These are phyloP conservation scores for Aporophyla lueneburgensis DNA, from an alignment of 2,888 invertebrate genomes.

Conservation along the genomic window DNA sequence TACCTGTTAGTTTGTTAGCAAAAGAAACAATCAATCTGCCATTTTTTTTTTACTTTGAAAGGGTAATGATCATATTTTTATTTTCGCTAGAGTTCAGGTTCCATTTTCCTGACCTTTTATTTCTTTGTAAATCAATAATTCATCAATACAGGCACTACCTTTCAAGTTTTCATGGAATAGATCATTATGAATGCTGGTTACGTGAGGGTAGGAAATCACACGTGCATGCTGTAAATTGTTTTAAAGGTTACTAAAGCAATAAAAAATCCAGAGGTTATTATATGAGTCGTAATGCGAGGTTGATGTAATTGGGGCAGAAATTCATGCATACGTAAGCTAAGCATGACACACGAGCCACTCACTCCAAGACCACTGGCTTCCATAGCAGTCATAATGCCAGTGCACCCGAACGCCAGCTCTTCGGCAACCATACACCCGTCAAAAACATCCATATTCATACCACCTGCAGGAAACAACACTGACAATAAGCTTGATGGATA, in stretches of 20 bases:
- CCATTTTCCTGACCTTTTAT: not conserved
- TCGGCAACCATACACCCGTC: constrained; percentile 96
- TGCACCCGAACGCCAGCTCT: constrained; percentile 97
- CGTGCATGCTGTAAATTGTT: not conserved
- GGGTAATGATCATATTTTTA: not conserved
- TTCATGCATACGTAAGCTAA: constrained; percentile 43
- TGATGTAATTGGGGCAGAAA: not conserved
- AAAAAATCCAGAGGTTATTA: not conserved
- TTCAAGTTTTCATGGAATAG: constrained; percentile 58
- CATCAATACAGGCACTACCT: constrained; percentile 23
- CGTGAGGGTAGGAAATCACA: not conserved
- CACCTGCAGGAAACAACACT: constrained; percentile 91
- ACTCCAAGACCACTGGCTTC: constrained; percentile 96
- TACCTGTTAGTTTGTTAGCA: constrained; percentile 25
- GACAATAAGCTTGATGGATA: constrained; percentile 39
- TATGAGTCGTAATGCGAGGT: not conserved
- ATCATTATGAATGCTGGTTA: constrained; percentile 20
- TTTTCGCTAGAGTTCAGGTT: not conserved
- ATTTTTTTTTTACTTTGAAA: constrained; percentile 29
- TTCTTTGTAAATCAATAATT: not conserved
- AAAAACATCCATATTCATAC: constrained; percentile 93
- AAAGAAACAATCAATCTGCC: not conserved
- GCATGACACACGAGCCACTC: constrained; percentile 79
- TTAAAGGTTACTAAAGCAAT: constrained; percentile 1
- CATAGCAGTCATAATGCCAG: constrained; percentile 97